Conservation (phyloP, 2,888 invertebrate species). For the Amphiduros pacificus region DNA sequence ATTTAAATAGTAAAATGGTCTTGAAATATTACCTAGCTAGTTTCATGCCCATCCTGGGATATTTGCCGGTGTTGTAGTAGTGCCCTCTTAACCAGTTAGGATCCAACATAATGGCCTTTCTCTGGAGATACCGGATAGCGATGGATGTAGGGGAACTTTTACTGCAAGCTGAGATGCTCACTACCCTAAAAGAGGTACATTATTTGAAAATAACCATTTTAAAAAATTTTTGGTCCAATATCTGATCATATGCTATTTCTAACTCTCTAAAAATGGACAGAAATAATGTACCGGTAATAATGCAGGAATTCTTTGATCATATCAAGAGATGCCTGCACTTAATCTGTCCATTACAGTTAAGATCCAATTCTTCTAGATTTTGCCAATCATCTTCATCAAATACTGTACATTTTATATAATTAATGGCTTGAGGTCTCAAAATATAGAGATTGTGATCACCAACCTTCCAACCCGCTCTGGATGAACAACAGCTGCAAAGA, state of each 20-base stretch:
- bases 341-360: too few species aligned
- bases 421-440: not conserved
- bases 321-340: too few species aligned
- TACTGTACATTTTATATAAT: not conserved
- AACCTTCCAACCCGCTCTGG: slow-evolving; percentile 54
- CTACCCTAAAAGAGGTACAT: slow-evolving; percentile 37
- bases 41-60: slow-evolving; percentile 57
- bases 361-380: not conserved
- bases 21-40: slow-evolving; percentile 50
- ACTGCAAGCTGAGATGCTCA: slow-evolving; percentile 55
- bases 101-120: slow-evolving; percentile 58
- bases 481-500: slow-evolving; percentile 42
- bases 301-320: too few species aligned
- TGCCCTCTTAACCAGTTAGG: slow-evolving; percentile 58
- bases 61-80: slow-evolving; percentile 47
- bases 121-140: slow-evolving; percentile 57
- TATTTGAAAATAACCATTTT: too few species aligned
- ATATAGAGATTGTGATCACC: slow-evolving; percentile 1
- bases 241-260: too few species aligned
- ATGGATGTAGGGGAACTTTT: slow-evolving; percentile 57
- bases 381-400: not conserved
- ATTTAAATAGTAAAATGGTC: too few species aligned
- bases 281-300: too few species aligned
- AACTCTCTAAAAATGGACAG: too few species aligned
- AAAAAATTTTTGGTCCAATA: too few species aligned